Base-by-base conservation (phyloP, 2,797 vertebrate genomes). In the Rhinatrema bivittatum region DNA sequence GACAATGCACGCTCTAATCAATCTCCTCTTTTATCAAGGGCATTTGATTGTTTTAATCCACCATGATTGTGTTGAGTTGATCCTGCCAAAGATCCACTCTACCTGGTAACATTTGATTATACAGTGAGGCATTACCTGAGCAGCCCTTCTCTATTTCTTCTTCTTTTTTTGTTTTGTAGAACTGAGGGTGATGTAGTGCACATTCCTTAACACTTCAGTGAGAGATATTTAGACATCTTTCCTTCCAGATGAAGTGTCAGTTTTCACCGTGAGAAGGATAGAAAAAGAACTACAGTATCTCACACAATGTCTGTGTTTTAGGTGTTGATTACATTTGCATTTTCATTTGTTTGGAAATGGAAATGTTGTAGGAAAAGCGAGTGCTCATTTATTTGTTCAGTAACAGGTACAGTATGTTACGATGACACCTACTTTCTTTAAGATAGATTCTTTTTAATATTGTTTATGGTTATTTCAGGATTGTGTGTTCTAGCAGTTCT, bases 271-370 rank as follows among this genome's bases (percentile, higher is more conserved):
- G 36, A 27, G 10, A 47, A n/a, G 39, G 49, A n/a, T 2, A 8
- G 21, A 15, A 32, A n/a, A n/a, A n/a, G n/a, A n/a, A n/a, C n/a
- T n/a, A n/a, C n/a, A 13, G 29, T 39, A 49, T 45, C 34, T 31
- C 25, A 17, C 39, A 17, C 15, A 5, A 10, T 35, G 2, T 49
- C 60, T 38, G 7, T 44, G 52, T 60, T 53, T 21, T 18, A 19
- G 7, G 6, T 7, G 9, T 43, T 46, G 22, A 36, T 43, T 52
- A 14, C 5, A 11, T 34, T 50, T 28, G 16, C 54, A 8, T 41
- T 33, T 3, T n/a, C n/a, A n/a, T 6, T 24, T 17, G 25, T 33
- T 27, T 25, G 28, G 24, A 21, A 9, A 3, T 2, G 6, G 22
- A 23, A 21, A 17, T 18, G 18, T 17, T 38, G 46, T 38, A 29